phyloP scores from a whole-genome alignment of 2,113 vertebrate species.

The Xiphorhynchus elegans region DNA sequence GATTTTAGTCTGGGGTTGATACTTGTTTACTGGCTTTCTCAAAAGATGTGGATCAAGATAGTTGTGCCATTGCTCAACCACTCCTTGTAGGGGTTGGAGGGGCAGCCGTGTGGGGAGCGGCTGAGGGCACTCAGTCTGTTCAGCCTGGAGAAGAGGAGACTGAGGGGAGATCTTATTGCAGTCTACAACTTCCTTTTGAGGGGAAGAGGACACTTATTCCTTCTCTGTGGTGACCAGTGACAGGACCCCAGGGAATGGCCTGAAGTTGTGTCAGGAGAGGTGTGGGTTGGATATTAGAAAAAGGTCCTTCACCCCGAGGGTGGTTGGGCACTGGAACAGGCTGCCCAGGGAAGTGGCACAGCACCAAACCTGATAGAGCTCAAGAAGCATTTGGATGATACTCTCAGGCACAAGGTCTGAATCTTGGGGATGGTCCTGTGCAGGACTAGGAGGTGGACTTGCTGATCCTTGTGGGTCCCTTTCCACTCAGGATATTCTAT shows the following conservation, averaged over 20 bases:
- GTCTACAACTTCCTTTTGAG: not conserved
- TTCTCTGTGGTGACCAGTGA: not conserved
- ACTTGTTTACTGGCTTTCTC: not conserved
- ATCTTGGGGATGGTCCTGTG: not conserved
- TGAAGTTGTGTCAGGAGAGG: not conserved
- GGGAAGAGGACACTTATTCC: not conserved
- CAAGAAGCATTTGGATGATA: not conserved
- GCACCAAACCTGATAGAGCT: not conserved
- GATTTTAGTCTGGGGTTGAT: not conserved
- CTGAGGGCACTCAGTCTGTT: not conserved
- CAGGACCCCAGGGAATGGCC: rapidly evolving
- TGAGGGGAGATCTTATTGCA: not conserved
- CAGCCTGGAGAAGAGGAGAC: not conserved
- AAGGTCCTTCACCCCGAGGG: not conserved
- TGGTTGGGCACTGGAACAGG: not conserved
- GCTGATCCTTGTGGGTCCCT: not conserved
- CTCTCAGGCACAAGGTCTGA: not conserved
- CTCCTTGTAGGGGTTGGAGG: not conserved
- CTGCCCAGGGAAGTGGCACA: not conserved
- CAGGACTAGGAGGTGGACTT: not conserved
- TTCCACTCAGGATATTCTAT: not conserved
- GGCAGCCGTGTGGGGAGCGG: not conserved
- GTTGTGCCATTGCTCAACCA: not conserved
- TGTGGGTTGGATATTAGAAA: not conserved
- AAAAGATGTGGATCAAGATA: not conserved